Evolutionary conservation across 2,797 vertebrate genomes (phyloP).

Genomic region (Threskiornis aethiopicus): DNA sequence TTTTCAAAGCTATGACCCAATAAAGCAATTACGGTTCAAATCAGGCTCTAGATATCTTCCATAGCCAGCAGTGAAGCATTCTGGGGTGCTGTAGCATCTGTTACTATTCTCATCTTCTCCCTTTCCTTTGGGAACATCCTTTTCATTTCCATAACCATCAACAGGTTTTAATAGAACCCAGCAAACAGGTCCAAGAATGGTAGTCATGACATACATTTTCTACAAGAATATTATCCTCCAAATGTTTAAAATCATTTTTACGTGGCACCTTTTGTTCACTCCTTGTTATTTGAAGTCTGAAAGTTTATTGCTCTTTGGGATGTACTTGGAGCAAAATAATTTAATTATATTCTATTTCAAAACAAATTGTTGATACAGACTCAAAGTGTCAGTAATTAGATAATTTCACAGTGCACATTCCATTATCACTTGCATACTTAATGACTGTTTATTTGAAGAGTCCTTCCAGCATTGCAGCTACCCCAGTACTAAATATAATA

Average conservation of each 20-base stretch:
- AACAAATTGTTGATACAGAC: constrained; percentile 36
- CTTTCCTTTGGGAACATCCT: neutral
- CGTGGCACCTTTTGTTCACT: neutral
- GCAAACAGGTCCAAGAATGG: neutral
- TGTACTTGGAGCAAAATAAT: constrained; percentile 25
- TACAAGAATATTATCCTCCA: neutral
- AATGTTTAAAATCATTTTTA: neutral
- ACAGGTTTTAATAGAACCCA: neutral
- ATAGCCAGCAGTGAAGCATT: neutral
- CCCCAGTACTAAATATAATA: neutral
- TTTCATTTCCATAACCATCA: neutral
- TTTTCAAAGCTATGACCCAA: constrained; percentile 27
- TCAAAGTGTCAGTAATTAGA: constrained; percentile 27
- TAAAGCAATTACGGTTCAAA: constrained; percentile 12
- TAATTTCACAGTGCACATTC: neutral
- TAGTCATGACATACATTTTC: neutral
- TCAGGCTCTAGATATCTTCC: neutral
- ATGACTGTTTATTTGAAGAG: constrained; percentile 15
- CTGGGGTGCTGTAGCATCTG: neutral
- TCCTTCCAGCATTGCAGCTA: neutral
- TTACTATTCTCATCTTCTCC: neutral
- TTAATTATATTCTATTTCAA: constrained; percentile 55
- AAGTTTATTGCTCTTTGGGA: neutral
- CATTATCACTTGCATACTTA: constrained; percentile 23
- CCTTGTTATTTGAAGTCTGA: neutral